phyloP scores from a whole-genome alignment of 2,113 vertebrate genomes.

The Corythornis madagascariensis region DNA sequence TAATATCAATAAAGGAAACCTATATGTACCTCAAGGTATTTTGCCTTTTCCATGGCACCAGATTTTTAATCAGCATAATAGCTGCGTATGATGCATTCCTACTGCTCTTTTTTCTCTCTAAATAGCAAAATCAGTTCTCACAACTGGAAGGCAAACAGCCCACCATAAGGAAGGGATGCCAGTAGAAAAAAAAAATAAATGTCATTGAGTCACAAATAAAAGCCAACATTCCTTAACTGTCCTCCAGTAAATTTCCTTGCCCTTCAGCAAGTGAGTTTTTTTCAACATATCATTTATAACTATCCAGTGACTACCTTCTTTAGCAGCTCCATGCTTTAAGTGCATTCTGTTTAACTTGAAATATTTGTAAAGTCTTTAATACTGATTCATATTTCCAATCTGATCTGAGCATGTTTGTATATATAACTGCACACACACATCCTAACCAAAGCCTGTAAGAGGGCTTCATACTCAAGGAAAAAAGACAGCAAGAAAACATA shows the following conservation, averaged over 20 bases:
- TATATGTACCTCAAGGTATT: neutral
- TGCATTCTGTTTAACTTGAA: neutral
- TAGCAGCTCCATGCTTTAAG: neutral
- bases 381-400: neutral
- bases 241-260: neutral
- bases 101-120: neutral
- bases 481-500: neutral
- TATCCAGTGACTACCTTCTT: neutral
- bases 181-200: neutral
- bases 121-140: neutral
- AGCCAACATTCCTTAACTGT: neutral
- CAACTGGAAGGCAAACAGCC: neutral
- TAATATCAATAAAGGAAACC: neutral
- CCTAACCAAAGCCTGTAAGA: neutral
- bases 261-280: neutral
- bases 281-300: neutral
- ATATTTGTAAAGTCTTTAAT: neutral
- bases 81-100: neutral
- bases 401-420: neutral
- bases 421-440: neutral
- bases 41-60: neutral
- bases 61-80: neutral
- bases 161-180: conserved; percentile 7
- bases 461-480: neutral
- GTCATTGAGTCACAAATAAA: neutral